Evolutionary conservation across 1,140 invertebrate species (phyloP), one percentile per base, ranked within the genome.

Genomic region (Eumeta japonica): DNA sequence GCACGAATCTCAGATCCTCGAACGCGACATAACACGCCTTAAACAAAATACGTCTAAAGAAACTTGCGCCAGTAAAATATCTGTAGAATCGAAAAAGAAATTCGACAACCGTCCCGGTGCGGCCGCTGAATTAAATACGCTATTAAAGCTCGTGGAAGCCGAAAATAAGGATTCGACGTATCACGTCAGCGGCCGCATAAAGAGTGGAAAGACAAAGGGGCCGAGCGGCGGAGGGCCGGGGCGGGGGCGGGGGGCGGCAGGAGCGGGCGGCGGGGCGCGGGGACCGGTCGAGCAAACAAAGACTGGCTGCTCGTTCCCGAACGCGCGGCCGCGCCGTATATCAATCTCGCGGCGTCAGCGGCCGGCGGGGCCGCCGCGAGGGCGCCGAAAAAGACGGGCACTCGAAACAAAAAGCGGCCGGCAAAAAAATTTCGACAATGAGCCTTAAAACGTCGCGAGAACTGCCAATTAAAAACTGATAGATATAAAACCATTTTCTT

Each of bases 391-490:
- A n/a, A n/a, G n/a, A n/a, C n/a, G n/a, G n/a, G n/a, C n/a, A n/a
- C n/a, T n/a, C n/a, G n/a, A n/a, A n/a, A n/a, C n/a, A n/a, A 58
- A 66, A 73, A 73, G 68, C 61, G 62, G 58, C 44, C 46, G 48
- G 38, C 39, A 72, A 72, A 72, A n/a, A 58, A 57, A 54, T 61
- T 62, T 62, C 57, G 57, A 70, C 64, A 63, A 57, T 66, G 68
- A 61, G 52, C 58, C 58, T 66, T 66, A 65, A 57, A 56, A 50
- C 50, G 67, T 63, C 65, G 60, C 60, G 59, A 57, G 52, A 73
- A 61, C 62, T 70, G 68, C 68, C 68, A 73, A 73, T 73, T 73
- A 73, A 73, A 73, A 62, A 66, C 68, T 70, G 62, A 70, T 73
- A 70, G 62, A 73, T 66, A 62, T 54, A 64, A 63, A 57, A 48